Evolutionary conservation across 2,797 vertebrate genomes (phyloP), one percentile per base, ranked within the genome.

Genomic region (Thripadectes ignobilis): DNA sequence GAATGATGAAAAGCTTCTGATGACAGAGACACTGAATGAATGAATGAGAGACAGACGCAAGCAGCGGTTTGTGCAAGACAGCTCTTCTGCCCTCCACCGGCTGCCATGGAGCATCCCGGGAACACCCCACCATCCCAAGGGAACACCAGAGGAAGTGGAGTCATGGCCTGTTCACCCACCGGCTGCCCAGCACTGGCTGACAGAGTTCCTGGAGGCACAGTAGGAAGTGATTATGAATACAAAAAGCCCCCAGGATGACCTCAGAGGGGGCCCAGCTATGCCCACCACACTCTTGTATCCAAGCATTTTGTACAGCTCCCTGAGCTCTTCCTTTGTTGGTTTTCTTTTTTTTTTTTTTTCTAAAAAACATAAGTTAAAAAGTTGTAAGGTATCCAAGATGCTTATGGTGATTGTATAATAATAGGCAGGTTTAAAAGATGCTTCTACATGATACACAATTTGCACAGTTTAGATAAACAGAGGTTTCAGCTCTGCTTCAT

Each of bases 161-260:
- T 89, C 89, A 85, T 0, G 11, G 41, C 62, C 43, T 15, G 1
- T 12, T 91, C 86, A 32, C 48, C 77, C 72, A 67, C 68, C 3
- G 16, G 38, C 80, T 92, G 84, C 77, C 77, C 3, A 2, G 13
- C 12, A 13, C 43, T 5, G 2, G 29, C 89, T 89, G 74, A 89
- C 9, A 3, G 58, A 73, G 36, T 1, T 67, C 41, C 75, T 1
- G 2, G 75, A 65, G 91, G 68, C 94, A 62, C 34, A 34, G 79
- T 92, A 65, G 82, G 82, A 96, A 95, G 58, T 78, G 83, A 93
- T 92, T 94, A 74, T 3, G 4, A 57, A n/a, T 27, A 75, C 65
- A 87, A 62, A 87, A 91, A 80, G 3, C 45, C 46, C 45, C 27
- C 48, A 29, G 36, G 12, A n/a, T 0, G 1, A 84, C 59, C 52